Base-by-base conservation (phyloP, 2,888 invertebrate species). In the Callinectes sapidus region DNA sequence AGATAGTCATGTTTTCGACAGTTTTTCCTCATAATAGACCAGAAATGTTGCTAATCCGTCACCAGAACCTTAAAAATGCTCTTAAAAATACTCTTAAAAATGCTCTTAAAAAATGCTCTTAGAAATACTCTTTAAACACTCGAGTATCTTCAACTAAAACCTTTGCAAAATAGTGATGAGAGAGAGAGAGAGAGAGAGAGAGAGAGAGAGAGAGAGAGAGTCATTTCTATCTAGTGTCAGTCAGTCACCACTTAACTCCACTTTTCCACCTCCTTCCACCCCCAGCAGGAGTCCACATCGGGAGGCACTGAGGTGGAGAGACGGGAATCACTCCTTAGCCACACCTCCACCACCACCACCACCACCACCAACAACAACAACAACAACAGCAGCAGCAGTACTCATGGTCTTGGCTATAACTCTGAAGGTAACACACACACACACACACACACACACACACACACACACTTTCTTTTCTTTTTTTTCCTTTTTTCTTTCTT, bases 381-480 rank as follows among this genome's bases (percentile, higher is more conserved):
- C 18, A 81, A 86, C 42, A 92, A 39, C 86, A 92, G 81, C 16
- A 48, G 14, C 8, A 66, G 61, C 23, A 81, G 39, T 6, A 35
- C 18, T 18, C 92, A 92, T n/a, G 54, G 85, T 81, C 92, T 92
- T 55, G 92, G 92, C 54, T 92, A 89, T 66, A 92, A 92, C 66
- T 92, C 92, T 13, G 92, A 92, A 61, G 92, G 92, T 92, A 35
- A 61, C 61, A 81, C 32, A 81, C 35, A 16, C 35, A 35, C 35
- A 81, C 35, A 35, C 35, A 81, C 35, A 81, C 35, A 81, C 35
- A 35, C 14, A 81, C 35, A 81, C 35, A 81, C 13, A 81, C 32
- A 81, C 32, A 81, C 16, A 81, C 32, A 81, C 16, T n/a, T n/a
- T n/a, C n/a, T n/a, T n/a, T n/a, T n/a, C n/a, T n/a, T n/a, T n/a